These are phyloP conservation scores for Ochropacha duplaris DNA, from an alignment of 2,888 invertebrate species.

Conservation along the genomic window DNA sequence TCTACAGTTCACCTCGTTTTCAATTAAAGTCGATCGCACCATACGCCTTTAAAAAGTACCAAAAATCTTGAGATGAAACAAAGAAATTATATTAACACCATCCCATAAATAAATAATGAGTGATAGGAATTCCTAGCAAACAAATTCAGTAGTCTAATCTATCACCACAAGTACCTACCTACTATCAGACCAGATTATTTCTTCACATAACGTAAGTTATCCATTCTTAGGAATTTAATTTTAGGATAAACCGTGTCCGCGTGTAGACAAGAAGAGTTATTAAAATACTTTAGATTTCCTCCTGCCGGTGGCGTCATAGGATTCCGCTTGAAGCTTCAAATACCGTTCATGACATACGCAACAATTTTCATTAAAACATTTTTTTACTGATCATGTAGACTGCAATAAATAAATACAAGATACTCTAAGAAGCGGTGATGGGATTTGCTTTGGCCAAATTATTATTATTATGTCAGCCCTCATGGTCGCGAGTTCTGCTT, in stretches of 20 bases:
- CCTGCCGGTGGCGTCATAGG: constrained; percentile 24
- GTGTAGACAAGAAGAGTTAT: constrained; percentile 49
- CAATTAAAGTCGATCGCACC: constrained; percentile 38
- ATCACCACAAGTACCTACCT: too few relatives aligned
- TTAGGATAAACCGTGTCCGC: constrained; percentile 22
- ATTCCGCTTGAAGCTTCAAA: constrained; percentile 28
- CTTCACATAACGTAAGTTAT: constrained; percentile 1
- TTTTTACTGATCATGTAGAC: constrained; percentile 29
- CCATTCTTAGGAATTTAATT: constrained; percentile 46
- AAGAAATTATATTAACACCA: too few relatives aligned
- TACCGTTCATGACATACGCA: constrained; percentile 34
- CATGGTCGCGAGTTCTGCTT: constrained; percentile 11
- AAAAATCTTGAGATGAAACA: not conserved
- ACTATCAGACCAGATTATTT: not conserved
- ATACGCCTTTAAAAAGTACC: constrained; percentile 14
- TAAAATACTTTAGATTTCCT: constrained; percentile 61
- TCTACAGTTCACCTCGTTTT: constrained; percentile 36
- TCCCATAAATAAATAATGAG: too few relatives aligned
- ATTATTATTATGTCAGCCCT: not conserved
- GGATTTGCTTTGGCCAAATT: not conserved
- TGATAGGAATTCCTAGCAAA: too few relatives aligned
- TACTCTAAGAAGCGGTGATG: constrained; percentile 17
- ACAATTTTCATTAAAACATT: constrained; percentile 55
- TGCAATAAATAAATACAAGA: constrained; percentile 27
- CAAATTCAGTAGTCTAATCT: too few relatives aligned